phyloP scores from a whole-genome alignment of 2,797 vertebrate genomes.

The Onychomys torridus region DNA sequence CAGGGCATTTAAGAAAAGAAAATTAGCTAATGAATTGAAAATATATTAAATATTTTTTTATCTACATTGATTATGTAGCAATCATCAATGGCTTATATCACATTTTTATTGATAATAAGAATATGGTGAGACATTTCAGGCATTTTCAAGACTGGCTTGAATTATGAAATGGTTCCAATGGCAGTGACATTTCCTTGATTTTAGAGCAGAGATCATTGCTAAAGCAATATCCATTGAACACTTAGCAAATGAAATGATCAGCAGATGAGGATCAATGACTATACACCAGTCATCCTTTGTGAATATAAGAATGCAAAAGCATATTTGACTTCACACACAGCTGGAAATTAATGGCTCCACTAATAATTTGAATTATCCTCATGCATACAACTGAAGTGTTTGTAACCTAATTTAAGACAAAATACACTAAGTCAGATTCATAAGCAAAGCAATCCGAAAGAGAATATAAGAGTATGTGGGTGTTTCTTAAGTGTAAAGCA shows the following conservation, averaged over 20 bases:
- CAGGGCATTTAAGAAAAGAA: not conserved
- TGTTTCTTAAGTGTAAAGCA: not conserved
- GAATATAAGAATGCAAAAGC: not conserved
- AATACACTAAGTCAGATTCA: slow-evolving; percentile 28
- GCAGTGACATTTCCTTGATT: slow-evolving; percentile 48
- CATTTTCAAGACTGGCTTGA: slow-evolving; percentile 7
- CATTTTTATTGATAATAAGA: slow-evolving; percentile 16
- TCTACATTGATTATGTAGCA: slow-evolving; percentile 38
- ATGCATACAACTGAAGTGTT: not conserved
- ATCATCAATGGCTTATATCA: not conserved
- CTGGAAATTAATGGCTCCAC: not conserved
- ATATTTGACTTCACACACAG: slow-evolving; percentile 28
- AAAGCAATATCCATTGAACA: not conserved
- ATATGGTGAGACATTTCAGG: not conserved
- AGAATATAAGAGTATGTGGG: not conserved
- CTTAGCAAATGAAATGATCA: slow-evolving; percentile 9
- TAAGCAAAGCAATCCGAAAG: not conserved
- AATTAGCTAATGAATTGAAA: slow-evolving; percentile 60
- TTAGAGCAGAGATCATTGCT: not conserved
- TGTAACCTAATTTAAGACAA: slow-evolving; percentile 42
- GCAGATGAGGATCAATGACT: slow-evolving; percentile 5
- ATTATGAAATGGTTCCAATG: slow-evolving; percentile 6
- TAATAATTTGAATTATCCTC: not conserved
- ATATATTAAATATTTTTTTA: slow-evolving; percentile 62
- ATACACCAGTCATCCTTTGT: not conserved